Conservation (phyloP, 2,888 invertebrate genomes). For the Pseudococcus viburni region DNA sequence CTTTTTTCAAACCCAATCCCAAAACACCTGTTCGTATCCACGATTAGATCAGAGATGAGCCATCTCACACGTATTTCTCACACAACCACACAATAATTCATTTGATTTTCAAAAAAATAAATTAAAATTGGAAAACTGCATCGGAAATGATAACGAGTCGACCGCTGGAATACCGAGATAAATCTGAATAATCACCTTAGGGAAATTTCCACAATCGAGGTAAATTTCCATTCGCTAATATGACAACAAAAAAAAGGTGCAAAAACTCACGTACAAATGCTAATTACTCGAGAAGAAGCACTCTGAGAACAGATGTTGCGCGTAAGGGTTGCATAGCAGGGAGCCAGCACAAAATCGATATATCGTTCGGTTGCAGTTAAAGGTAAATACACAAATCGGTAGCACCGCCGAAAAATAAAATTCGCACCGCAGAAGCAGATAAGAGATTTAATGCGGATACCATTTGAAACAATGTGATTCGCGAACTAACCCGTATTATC, state of each 20-base stretch:
- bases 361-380: not conserved
- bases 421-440: not conserved
- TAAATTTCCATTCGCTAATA: not conserved
- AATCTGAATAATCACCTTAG: not conserved
- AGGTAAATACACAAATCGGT: constrained; percentile 7
- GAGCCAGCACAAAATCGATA: constrained; percentile 34
- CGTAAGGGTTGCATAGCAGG: constrained; percentile 45
- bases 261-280: not conserved
- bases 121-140: not conserved
- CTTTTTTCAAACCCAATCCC: not conserved
- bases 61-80: not conserved
- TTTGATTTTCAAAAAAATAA: not conserved
- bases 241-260: not conserved
- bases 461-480: not conserved
- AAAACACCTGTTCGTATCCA: not conserved
- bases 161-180: not conserved
- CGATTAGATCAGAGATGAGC: not conserved
- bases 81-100: not conserved
- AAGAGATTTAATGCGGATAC: not conserved
- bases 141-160: not conserved
- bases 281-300: not conserved
- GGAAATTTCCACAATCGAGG: not conserved
- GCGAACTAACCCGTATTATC: not conserved
- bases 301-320: constrained; percentile 38
- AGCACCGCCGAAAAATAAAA: not conserved